A percentile compares a stretch with the other conserved stretches of the same genome.
Conservation (phyloP, 2,888 invertebrate genomes). For the Cotesia congregata region DNA sequence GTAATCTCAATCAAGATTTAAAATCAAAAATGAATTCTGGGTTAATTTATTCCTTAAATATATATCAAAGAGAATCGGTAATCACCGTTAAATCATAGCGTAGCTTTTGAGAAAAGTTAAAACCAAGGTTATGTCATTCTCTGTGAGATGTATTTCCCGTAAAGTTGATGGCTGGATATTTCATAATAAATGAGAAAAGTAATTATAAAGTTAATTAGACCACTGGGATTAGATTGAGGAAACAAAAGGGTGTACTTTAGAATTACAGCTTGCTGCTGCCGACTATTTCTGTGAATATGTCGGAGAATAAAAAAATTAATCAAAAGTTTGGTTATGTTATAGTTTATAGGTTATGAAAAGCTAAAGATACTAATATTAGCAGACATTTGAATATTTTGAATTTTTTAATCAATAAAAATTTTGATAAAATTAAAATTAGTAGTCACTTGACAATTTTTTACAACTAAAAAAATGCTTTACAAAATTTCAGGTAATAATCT, state of each 20-base stretch:
- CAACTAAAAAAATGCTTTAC: no score
- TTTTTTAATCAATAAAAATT: no score
- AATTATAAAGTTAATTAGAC: slow-evolving; percentile 49
- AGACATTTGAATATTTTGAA: no score
- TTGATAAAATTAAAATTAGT: no score
- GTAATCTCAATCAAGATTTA: background rate
- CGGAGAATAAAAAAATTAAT: background rate
- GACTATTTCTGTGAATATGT: slow-evolving; percentile 16
- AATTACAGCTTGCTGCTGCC: background rate
- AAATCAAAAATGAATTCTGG: background rate
- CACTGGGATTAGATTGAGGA: slow-evolving; percentile 46
- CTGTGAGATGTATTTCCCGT: slow-evolving; percentile 9
- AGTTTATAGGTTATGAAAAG: no score
- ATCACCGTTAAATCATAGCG: slow-evolving; percentile 9
- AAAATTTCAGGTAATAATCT: no score
- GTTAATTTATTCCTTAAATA: slow-evolving; percentile 6
- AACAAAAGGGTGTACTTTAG: slow-evolving; percentile 30
- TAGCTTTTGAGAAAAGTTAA: slow-evolving; percentile 4
- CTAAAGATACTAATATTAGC: no score
- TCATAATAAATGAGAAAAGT: slow-evolving; percentile 44
- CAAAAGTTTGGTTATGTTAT: no score
- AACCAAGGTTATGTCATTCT: slow-evolving; percentile 10
- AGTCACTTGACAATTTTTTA: no score
- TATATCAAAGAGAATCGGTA: slow-evolving; percentile 26
- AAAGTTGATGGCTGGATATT: slow-evolving; percentile 15